These are phyloP conservation scores for Bos taurus DNA, from an alignment of 2,113 vertebrate species.

Conservation along the genomic window ARS-UCD2.0 NC_037338.1:20364001-20364500, in stretches of 20 bases:
- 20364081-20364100: background rate
- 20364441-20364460: background rate
- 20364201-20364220: background rate
- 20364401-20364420: background rate
- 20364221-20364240: background rate
- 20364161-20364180: background rate
- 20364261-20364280: background rate
- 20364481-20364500: background rate
- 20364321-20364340: background rate
- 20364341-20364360: background rate
- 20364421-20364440: background rate
- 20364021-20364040: background rate
- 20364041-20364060: background rate
- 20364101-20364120: background rate
- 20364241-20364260: background rate
- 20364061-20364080: background rate
- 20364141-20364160: background rate
- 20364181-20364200: background rate
- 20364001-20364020: background rate
- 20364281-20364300: background rate
- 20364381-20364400: background rate
- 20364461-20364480: background rate
- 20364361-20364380: background rate
- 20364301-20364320: background rate
- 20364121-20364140: background rate